These are phyloP conservation scores for fruit fly (Drosophila melanogaster) DNA, from an alignment of 1,140 invertebrate species.

Conservation along the genomic window Release_6_plus_ISO1_MT NT_037436.4:17486001-17486500, in stretches of 20 bases:
- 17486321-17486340: slow-evolving; percentile 6
- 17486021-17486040: slow-evolving; percentile 50
- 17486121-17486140: slow-evolving; percentile 38
- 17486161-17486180: slow-evolving; percentile 74
- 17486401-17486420: no score
- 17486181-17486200: slow-evolving; percentile 47
- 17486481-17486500: no score
- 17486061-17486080: slow-evolving; percentile 49
- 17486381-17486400: no score
- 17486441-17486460: no score
- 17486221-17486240: slow-evolving; percentile 22
- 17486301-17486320: neutral
- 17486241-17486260: neutral
- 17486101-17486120: slow-evolving; percentile 16
- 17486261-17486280: neutral
- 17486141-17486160: slow-evolving; percentile 42
- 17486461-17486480: no score
- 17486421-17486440: neutral
- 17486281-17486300: neutral
- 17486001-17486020: slow-evolving; percentile 32
- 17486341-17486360: neutral
- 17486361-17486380: neutral
- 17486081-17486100: slow-evolving; percentile 34
- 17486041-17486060: slow-evolving; percentile 8
- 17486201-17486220: slow-evolving; percentile 26